Evolutionary conservation across 2,888 invertebrate species (phyloP).

Genomic region (Nephrocerus scutellatus): DNA sequence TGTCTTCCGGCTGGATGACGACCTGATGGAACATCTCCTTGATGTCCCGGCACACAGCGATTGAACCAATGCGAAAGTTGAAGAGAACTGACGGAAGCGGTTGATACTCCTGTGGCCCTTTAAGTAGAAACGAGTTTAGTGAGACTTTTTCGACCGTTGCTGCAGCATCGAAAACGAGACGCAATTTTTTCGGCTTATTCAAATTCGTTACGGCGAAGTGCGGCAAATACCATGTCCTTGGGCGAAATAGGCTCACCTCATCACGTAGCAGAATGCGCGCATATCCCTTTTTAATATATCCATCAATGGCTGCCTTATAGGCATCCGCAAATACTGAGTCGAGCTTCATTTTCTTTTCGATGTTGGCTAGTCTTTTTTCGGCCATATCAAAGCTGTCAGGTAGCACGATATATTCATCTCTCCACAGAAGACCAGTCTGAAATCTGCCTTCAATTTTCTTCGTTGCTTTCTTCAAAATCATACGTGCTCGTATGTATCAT

Average conservation of each 20-base stretch:
- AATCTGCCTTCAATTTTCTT: conserved; percentile 8
- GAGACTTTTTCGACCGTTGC: conserved; percentile 16
- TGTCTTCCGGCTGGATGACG: conserved; percentile 6
- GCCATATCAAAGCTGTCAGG: conserved; percentile 17
- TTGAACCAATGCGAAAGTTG: conserved; percentile 15
- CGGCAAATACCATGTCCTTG: conserved; percentile 26
- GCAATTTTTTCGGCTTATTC: conserved; percentile 15
- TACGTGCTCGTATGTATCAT: no score
- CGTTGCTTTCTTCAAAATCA: no score
- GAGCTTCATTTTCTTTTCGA: conserved; percentile 16
- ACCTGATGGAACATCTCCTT: conserved; percentile 21
- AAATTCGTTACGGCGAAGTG: conserved; percentile 20
- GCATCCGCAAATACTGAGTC: conserved; percentile 10
- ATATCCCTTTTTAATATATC: conserved; percentile 14
- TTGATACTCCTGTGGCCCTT: conserved; percentile 17
- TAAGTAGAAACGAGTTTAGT: conserved; percentile 17
- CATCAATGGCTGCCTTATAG: conserved; percentile 12
- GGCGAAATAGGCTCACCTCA: conserved; percentile 5
- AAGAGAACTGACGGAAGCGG: conserved; percentile 17
- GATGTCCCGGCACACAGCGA: conserved; percentile 19
- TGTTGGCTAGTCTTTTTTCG: conserved; percentile 9
- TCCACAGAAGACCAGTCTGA: conserved; percentile 19
- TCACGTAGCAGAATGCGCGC: conserved; percentile 13
- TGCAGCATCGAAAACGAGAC: conserved; percentile 19
- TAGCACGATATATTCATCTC: conserved; percentile 11